Base-by-base conservation (phyloP, 1,140 invertebrate genomes). In the Sycophaga agraensis region DNA sequence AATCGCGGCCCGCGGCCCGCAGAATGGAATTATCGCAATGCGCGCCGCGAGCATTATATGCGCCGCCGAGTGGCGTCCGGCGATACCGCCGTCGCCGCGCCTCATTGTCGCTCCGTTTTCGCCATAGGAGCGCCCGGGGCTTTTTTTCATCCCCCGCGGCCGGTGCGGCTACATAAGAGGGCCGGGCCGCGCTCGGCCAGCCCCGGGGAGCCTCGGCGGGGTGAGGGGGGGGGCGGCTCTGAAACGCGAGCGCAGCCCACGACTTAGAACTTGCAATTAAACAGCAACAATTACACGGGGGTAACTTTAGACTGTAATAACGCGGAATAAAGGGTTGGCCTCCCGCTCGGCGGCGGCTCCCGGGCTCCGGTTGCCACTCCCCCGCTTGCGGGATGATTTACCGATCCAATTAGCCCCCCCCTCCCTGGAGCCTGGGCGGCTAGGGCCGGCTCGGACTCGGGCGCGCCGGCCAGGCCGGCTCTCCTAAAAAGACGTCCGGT, bases 231-330 rank as follows among this genome's bases (percentile, higher is more conserved):
- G 12, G 17, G 16, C 19, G 21, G 49, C 16, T n/a, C 35, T 43
- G 53, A 42, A 53, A 43, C 55, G 21, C 43, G 55, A 28, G 69
- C 61, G 68, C 65, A 63, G 58, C 64, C 66, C 75, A 75, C 71
- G 76, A 81, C 77, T 79, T 74, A 73, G 75, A 76, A 74, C 75
- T 81, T 71, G 77, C 79, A 80, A 80, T 81, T 81, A 81, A 81
- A 81, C 77, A 80, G 77, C 78, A 81, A 80, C 78, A 81, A 81
- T 81, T 81, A 81, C 77, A 78, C 75, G 73, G 71, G 78, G 77
- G 79, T 80, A 80, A 81, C 79, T 81, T 80, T 79, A 81, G 78
- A 81, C 78, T 73, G 78, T 81, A 81, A 81, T 81, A 81, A 80
- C 78, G 76, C 73, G 70, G 76, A 81, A 81, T 81, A 79, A 80